Base-by-base conservation (phyloP, 2,888 invertebrate species). In the Eretmocerus hayati region DNA sequence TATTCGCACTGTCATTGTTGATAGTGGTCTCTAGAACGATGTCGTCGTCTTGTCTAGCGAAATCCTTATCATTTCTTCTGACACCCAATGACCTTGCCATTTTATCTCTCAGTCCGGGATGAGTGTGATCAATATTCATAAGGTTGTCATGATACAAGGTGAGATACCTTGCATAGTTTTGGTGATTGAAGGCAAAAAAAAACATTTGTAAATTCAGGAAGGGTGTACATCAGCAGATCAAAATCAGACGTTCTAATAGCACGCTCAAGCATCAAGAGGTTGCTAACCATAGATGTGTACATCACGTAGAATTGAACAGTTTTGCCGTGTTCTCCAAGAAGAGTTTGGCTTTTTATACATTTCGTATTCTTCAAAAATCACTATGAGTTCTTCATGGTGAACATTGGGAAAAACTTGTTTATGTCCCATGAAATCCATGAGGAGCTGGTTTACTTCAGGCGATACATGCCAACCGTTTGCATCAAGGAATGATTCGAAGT, bases 161-260 rank as follows among this genome's bases (percentile, higher is more conserved):
- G 3, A 51, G 13, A 11, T 31, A 53, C 18, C 57, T 38, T 4
- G 54, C 40, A 36, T 58, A 58, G 38, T 58, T 57, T 31, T 8
- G 40, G 6, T 56, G 54, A 36, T 58, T 58, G 5, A 56, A 42
- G 1, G 32, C 19, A 39, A 52, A 57, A 38, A n/a, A 58, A 58
- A 21, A 56, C 15, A 49, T 52, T 53, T 13, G 37, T 30, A 3
- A 58, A 35, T 42, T 55, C 50, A 18, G 50, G 50, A 15, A 58
- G 15, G 42, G 46, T 40, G 22, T 35, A 53, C 31, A 38, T 53
- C 37, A 56, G 64, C 36, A 62, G 46, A 33, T 61, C 48, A 42
- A 66, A 59, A 55, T 69, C 56, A 11, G 57, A 54, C 13, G 54
- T 60, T 23, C 66, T 42, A 42, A 66, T 60, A 40, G 65, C 64